Evolutionary conservation across 64 coral and sea anemone species (phyloP), one percentile per base, ranked within the genome.

Genomic region (Actinia tenebrosa): DNA sequence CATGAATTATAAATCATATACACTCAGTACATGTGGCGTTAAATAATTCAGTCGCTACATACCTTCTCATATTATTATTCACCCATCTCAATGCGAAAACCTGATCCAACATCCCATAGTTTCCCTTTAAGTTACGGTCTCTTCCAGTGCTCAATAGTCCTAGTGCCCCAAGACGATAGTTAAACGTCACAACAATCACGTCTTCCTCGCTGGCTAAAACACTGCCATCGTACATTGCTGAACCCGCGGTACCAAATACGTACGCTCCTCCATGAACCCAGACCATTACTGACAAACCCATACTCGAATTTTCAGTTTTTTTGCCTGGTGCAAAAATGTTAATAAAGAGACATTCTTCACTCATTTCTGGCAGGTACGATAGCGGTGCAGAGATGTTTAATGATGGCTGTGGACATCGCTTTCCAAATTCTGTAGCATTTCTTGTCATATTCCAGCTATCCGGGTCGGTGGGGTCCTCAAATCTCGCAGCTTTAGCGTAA

Each of bases 41-140:
- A 66, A 66, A 22, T 22, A 0, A 66, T 50, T 3, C 63, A 58
- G 63, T 66, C 56, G 30, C 3, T 3, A 89, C 77, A 10, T 82
- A 95, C 93, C 89, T 95, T 82, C 50, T 15, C 44, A 95, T 91
- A 44, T 95, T 95, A 11, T 82, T 78, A 15, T 89, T 82, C 5
- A 95, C 89, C 93, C 93, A 95, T 56, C 82, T 88, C 16, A 95
- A 30, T 53, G 93, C 89, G n/a, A 84, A 47, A 4, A 95, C 63
- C 59, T 85, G 86, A 85, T 95, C 89, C 59, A 88, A 17, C 89
- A 91, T 68, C 9, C 86, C 89, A 56, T 79, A 95, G 69, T 91
- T 91, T 5, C 89, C 86, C 26, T 69, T 44, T 15, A 95, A 44
- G 56, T 83, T 23, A 26, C 63, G 4, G 0, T 86, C 45, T 43